A percentile compares a stretch with the other conserved stretches of the same genome.
Conservation (phyloP, 2,888 invertebrate species). For the Cephus nigrinus region DNA sequence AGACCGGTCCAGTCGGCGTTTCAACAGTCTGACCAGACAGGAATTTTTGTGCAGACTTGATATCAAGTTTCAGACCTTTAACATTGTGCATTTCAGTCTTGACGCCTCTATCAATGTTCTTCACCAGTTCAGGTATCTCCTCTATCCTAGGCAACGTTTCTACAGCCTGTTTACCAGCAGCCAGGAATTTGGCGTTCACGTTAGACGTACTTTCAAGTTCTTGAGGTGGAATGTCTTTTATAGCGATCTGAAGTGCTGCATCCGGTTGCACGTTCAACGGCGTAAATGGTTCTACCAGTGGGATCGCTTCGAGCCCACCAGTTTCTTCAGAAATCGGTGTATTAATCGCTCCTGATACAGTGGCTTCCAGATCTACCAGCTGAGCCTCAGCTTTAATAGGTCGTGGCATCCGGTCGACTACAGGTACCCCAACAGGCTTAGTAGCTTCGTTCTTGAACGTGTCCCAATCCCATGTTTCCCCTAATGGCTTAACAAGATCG, state of each 20-base stretch:
- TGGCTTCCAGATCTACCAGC: slow-evolving; percentile 67
- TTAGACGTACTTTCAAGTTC: slow-evolving; percentile 73
- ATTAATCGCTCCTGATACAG: slow-evolving; percentile 48
- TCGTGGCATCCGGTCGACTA: slow-evolving; percentile 62
- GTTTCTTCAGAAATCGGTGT: slow-evolving; percentile 69
- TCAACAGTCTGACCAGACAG: slow-evolving; percentile 79
- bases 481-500: slow-evolving; percentile 73
- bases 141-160: slow-evolving; percentile 73
- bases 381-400: slow-evolving; percentile 70
- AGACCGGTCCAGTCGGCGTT: slow-evolving; percentile 77
- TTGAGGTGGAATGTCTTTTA: slow-evolving; percentile 70
- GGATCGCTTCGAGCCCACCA: slow-evolving; percentile 71
- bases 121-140: slow-evolving; percentile 73
- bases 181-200: slow-evolving; percentile 71
- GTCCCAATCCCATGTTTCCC: slow-evolving; percentile 75
- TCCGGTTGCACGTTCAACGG: slow-evolving; percentile 70
- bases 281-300: slow-evolving; percentile 73
- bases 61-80: slow-evolving; percentile 74
- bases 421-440: slow-evolving; percentile 44
- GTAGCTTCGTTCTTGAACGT: slow-evolving; percentile 64
- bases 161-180: slow-evolving; percentile 68
- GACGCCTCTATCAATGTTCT: slow-evolving; percentile 68
- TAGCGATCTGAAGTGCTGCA: slow-evolving; percentile 65
- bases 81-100: slow-evolving; percentile 72
- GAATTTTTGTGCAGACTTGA: slow-evolving; percentile 77